Conservation (phyloP, 30 jellyfish, hydroid and myxozoan genomes). For the Aurelia aurita complex sp. Pacific region DNA sequence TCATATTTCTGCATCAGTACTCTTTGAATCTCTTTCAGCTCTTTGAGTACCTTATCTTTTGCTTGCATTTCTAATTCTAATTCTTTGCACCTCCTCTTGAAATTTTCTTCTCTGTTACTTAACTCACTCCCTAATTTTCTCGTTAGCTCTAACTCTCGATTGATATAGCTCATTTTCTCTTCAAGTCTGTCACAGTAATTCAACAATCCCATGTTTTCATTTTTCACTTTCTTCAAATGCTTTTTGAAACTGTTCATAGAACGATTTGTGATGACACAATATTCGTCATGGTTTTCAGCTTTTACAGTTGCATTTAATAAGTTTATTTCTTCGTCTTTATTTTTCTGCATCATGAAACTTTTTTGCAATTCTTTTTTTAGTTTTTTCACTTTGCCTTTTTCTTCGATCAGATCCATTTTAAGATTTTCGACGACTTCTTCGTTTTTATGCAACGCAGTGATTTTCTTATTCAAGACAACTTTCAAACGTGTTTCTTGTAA, state of each 20-base stretch:
- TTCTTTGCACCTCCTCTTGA: constrained; percentile 9
- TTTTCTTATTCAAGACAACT: background rate
- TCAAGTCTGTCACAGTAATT: constrained; percentile 32
- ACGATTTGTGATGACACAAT: constrained; percentile 25
- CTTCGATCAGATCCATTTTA: constrained; percentile 2
- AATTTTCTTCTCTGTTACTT: background rate
- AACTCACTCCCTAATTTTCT: constrained; percentile 2
- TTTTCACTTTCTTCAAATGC: constrained; percentile 22
- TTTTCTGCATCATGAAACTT: background rate
- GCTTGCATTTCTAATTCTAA: constrained; percentile 4
- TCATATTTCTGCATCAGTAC: constrained; percentile 5
- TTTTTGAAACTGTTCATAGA: constrained; percentile 25
- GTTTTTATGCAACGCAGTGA: background rate
- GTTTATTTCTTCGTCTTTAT: constrained; percentile 14
- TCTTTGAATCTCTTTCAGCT: constrained; percentile 20
- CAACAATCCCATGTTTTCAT: constrained; percentile 3
- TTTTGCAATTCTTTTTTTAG: constrained; percentile 11
- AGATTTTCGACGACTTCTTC: constrained; percentile 12
- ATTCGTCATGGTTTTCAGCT: constrained; percentile 15
- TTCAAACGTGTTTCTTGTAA: constrained; percentile 3
- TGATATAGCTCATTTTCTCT: constrained; percentile 7
- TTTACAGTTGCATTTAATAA: constrained; percentile 13
- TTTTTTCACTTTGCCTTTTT: background rate
- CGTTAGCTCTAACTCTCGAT: constrained; percentile 6
- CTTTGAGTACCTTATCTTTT: background rate